These are phyloP conservation scores for Paratrypauchen microcephalus DNA, from an alignment of 2,797 vertebrate genomes.

Conservation along the genomic window DNA sequence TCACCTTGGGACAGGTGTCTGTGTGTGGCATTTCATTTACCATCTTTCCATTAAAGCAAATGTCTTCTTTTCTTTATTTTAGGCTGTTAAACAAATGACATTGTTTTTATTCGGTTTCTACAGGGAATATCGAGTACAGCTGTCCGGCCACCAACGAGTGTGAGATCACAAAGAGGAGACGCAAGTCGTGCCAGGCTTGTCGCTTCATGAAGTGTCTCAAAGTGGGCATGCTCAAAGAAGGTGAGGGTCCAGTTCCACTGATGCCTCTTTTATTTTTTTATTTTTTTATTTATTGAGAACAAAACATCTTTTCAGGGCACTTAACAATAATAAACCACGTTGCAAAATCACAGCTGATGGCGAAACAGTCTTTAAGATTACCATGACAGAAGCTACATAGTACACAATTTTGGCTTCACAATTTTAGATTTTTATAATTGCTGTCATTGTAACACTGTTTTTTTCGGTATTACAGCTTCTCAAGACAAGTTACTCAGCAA, in stretches of 20 bases:
- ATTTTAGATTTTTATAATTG: too few relatives aligned
- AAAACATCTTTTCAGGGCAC: neutral
- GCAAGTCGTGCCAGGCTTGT: slow-evolving; percentile 98
- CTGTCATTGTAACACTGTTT: too few relatives aligned
- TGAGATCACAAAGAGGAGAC: slow-evolving; percentile 98
- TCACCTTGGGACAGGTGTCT: slow-evolving; percentile 69
- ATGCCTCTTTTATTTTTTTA: neutral
- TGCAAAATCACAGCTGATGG: neutral
- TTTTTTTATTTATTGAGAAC: neutral
- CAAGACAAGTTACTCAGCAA: too few relatives aligned
- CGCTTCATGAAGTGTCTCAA: slow-evolving; percentile 99
- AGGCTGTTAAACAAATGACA: slow-evolving; percentile 19
- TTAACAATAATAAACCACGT: neutral
- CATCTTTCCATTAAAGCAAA: slow-evolving; percentile 15
- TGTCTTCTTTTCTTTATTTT: slow-evolving; percentile 15
- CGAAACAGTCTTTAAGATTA: neutral
- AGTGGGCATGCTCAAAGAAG: slow-evolving; percentile 99
- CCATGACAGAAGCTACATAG: neutral
- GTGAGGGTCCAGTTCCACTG: slow-evolving; percentile 70
- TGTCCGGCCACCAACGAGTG: slow-evolving; percentile 98
- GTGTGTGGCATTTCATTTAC: slow-evolving; percentile 13
- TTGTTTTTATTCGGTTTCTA: slow-evolving; percentile 35
- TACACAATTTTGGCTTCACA: too few relatives aligned
- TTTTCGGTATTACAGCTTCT: too few relatives aligned
- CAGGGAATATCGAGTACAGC: slow-evolving; percentile 99